Base-by-base conservation (phyloP, 2,888 invertebrate species). In the Clanis bilineata region DNA sequence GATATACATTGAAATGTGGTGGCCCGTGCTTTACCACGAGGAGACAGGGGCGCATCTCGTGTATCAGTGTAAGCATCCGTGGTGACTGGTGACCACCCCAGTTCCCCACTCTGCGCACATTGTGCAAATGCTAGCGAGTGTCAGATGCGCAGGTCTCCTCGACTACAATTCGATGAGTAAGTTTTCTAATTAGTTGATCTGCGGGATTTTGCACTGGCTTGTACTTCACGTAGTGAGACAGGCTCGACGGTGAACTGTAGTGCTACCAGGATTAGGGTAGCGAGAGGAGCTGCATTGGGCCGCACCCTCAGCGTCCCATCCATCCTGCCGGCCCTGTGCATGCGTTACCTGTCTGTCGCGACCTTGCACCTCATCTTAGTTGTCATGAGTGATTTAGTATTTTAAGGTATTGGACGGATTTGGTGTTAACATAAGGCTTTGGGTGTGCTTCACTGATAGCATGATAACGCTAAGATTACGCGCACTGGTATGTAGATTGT, bases 351-450 rank as follows among this genome's bases (percentile, higher is more conserved):
- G 9, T 28, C 47, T 47, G 18, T 32, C 51, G 28, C 28, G 51
- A 28, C 28, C 32, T 51, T 51, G 32, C 51, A 51, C 51, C 4
- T 32, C 51, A 51, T 51, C 15, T 51, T 51, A 51, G 51, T 51
- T 51, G 51, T 51, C 51, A 51, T 51, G 47, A 25, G 28, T 15
- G 25, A 9, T 28, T 28, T 47, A 28, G 15, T 28, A 47, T 47
- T 28, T 51, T 51, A 51, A 51, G 28, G 51, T 51, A 32, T 32
- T 28, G 32, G 18, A 51, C 18, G 51, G 51, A 18, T 51, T 21
- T 51, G 32, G 28, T 51, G 51, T 51, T 51, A 51, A 51, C 51
- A 51, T 51, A 32, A 51, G 28, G 51, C 51, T 51, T 32, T 51
- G 51, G 28, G 51, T 51, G 51, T 51, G 51, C 51, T 51, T 51